phyloP scores from a whole-genome alignment of 2,888 invertebrate genomes.

The Meliscaeva auricollis region DNA sequence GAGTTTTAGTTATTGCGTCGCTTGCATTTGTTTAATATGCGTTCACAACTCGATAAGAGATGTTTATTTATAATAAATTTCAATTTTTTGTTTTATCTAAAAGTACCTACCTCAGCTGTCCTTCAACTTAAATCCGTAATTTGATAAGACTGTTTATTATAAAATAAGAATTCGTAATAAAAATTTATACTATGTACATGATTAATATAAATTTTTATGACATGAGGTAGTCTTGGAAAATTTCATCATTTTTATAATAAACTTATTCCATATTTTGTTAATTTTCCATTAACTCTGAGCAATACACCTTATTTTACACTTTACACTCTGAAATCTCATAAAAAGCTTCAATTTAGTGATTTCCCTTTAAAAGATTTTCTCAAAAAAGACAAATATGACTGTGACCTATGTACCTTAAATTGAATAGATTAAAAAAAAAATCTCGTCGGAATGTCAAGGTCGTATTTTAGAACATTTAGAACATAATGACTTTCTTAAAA shows the following conservation, averaged over 20 bases:
- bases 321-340: no score
- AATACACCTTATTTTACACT: no score
- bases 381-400: no score
- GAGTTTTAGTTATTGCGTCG: not conserved
- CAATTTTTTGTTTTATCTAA: not conserved
- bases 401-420: no score
- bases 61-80: not conserved
- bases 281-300: no score
- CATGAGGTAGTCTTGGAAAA: not conserved
- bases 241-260: no score
- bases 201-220: not conserved
- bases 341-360: not conserved
- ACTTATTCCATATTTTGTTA: no score
- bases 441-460: no score
- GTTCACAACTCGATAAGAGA: slow-evolving; percentile 2
- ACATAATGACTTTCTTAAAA: no score
- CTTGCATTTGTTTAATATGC: not conserved
- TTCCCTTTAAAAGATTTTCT: not conserved
- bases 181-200: not conserved
- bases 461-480: no score
- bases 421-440: no score
- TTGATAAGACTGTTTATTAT: not conserved
- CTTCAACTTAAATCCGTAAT: not conserved
- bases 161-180: no score
- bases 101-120: not conserved